These are phyloP conservation scores for Rapana venosa DNA, from an alignment of 2,888 invertebrate genomes.

Conservation along the genomic window DNA sequence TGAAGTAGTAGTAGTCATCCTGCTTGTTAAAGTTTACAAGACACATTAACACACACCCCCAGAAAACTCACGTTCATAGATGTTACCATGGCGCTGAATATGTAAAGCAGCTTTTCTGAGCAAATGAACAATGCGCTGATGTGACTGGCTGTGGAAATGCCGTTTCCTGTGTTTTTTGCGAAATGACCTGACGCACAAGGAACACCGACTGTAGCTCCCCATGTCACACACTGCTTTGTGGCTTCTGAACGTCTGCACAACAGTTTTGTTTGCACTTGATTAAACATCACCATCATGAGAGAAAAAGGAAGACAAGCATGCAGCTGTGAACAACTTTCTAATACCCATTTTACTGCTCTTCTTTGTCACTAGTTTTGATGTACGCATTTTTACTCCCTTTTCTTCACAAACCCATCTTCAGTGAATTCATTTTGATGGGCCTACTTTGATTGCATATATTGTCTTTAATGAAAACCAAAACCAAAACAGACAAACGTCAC, in stretches of 20 bases:
- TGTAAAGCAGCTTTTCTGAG: not conserved
- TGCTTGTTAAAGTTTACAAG: too few relatives aligned
- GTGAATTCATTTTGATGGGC: too few relatives aligned
- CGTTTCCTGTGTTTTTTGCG: not conserved
- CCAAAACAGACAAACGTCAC: not conserved
- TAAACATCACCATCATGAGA: too few relatives aligned
- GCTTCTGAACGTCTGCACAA: not conserved
- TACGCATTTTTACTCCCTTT: too few relatives aligned
- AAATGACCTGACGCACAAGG: not conserved
- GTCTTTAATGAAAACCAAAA: not conserved
- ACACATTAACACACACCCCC: too few relatives aligned
- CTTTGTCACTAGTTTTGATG: too few relatives aligned
- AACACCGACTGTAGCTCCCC: not conserved
- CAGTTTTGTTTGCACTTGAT: not conserved
- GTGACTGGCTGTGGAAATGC: not conserved
- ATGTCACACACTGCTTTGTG: not conserved
- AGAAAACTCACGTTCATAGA: not conserved
- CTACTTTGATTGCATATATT: too few relatives aligned
- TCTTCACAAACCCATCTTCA: too few relatives aligned
- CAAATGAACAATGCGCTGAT: not conserved
- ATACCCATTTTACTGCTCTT: too few relatives aligned
- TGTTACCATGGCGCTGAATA: not conserved
- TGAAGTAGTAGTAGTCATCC: too few relatives aligned
- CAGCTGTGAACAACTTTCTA: too few relatives aligned
- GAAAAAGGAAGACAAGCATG: too few relatives aligned